A percentile compares a stretch with the other conserved stretches of the same genome.
Evolutionary conservation across 2,113 vertebrate genomes (phyloP).

Genomic region (Arvicanthis niloticus): DNA sequence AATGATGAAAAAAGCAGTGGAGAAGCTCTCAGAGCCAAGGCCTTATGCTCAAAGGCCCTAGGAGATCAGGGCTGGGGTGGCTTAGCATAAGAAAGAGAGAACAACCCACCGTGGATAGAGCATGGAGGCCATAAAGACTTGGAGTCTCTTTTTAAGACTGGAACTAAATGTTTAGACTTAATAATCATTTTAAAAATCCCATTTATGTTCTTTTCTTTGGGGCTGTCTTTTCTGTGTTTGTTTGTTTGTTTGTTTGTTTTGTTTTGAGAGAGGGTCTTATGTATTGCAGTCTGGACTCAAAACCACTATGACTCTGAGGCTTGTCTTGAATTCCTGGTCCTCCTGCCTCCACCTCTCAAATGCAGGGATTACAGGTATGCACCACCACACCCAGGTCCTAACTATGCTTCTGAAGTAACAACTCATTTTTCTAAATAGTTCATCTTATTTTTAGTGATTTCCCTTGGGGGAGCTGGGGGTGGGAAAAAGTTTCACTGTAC

Average conservation of each 20-base stretch:
- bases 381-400: background rate
- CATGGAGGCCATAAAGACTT: background rate
- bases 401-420: background rate
- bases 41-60: background rate
- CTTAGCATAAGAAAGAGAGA: background rate
- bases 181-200: background rate
- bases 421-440: slow-evolving; percentile 49
- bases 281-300: background rate
- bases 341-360: background rate
- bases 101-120: background rate
- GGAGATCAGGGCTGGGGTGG: background rate
- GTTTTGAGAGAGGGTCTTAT: background rate
- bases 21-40: background rate
- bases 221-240: background rate
- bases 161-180: background rate
- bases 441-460: background rate
- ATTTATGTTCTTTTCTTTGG: background rate
- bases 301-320: background rate
- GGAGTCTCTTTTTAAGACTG: background rate
- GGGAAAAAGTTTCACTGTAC: background rate
- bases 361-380: background rate
- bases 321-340: background rate
- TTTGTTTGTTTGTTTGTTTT: background rate
- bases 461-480: background rate
- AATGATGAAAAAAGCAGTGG: background rate